phyloP scores from a whole-genome alignment of 2,888 invertebrate genomes.

The Archips crataeganus region DNA sequence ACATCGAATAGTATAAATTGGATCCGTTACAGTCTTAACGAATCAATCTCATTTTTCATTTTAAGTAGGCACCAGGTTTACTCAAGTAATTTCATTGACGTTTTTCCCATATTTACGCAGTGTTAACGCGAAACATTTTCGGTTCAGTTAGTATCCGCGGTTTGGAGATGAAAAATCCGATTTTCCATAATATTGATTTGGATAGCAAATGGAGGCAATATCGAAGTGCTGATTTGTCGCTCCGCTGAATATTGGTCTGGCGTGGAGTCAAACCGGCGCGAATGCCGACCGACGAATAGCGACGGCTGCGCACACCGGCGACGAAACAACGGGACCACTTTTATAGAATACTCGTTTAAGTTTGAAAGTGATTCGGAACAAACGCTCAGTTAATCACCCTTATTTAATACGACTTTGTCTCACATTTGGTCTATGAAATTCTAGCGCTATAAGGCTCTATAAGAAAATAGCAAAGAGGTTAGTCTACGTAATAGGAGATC shows the following conservation, averaged over 20 bases:
- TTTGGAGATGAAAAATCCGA: constrained; percentile 72
- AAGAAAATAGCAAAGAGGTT: too few species aligned
- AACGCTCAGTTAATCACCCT: too few species aligned
- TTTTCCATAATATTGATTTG: constrained; percentile 78
- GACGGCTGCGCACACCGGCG: constrained; percentile 9
- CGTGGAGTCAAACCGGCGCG: constrained; percentile 79
- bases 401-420: too few species aligned
- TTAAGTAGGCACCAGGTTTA: too few species aligned
- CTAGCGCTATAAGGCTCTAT: too few species aligned
- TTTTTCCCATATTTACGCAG: neutral
- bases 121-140: constrained; percentile 30
- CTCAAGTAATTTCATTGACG: neutral
- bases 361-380: too few species aligned
- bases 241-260: constrained; percentile 81
- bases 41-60: neutral
- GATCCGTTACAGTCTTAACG: neutral
- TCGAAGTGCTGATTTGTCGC: constrained; percentile 84
- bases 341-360: neutral
- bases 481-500: too few species aligned
- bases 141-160: constrained; percentile 35
- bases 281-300: constrained; percentile 51
- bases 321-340: constrained; percentile 10
- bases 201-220: constrained; percentile 83
- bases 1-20: too few species aligned
- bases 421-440: too few species aligned